A percentile compares a stretch with the other conserved stretches of the same genome.
phyloP scores from a whole-genome alignment of 2,888 invertebrate species.

The Hirtodrosophila confusa region DNA sequence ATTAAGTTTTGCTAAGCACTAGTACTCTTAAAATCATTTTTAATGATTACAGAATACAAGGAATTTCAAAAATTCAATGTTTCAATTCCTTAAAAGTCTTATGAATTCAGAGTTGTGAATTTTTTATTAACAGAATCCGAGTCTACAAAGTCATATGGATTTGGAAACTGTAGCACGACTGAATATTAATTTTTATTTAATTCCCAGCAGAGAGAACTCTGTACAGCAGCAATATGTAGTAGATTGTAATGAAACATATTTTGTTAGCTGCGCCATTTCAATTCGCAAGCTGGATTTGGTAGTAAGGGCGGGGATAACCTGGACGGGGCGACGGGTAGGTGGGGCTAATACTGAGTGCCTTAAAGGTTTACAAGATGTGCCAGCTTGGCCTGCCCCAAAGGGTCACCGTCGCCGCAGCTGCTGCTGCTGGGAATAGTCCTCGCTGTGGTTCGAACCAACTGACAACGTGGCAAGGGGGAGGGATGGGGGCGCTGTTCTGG shows the following conservation, averaged over 20 bases:
- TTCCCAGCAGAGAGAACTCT: too few species aligned
- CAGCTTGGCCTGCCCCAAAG: slow-evolving; percentile 29
- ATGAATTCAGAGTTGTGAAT: too few species aligned
- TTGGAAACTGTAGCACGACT: too few species aligned
- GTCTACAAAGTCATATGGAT: too few species aligned
- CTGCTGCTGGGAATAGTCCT: slow-evolving; percentile 36
- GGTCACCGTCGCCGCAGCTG: slow-evolving; percentile 27
- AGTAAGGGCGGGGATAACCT: slow-evolving; percentile 26
- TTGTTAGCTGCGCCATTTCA: slow-evolving; percentile 1
- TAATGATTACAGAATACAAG: too few species aligned
- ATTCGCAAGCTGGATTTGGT: slow-evolving; percentile 30
- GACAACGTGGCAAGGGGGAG: slow-evolving; percentile 25
- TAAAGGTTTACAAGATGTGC: slow-evolving; percentile 50
- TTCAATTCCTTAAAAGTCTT: too few species aligned
- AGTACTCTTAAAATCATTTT: too few species aligned
- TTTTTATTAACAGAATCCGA: too few species aligned
- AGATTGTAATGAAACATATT: slow-evolving; percentile 16
- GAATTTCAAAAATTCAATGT: too few species aligned
- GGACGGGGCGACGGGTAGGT: neutral
- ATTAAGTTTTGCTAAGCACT: too few species aligned
- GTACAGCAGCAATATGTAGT: neutral
- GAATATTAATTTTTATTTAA: too few species aligned
- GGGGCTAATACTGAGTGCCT: slow-evolving; percentile 35
- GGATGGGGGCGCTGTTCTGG: slow-evolving; percentile 26
- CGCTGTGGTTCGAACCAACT: neutral